Evolutionary conservation across 2,797 vertebrate species (phyloP).

Genomic region (Acrocephalus scirpaceus): DNA sequence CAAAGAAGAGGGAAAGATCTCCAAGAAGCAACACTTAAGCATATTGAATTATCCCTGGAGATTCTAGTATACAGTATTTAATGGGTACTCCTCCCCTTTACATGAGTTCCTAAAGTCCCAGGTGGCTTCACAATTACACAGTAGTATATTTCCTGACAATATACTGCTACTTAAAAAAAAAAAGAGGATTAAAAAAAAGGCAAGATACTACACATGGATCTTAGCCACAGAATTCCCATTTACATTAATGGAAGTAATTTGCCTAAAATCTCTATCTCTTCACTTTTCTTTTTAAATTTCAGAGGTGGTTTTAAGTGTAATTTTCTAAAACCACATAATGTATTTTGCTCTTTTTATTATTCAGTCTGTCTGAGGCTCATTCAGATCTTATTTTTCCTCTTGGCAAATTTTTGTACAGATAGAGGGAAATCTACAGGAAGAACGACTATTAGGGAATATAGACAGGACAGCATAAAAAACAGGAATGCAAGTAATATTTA

Average conservation of each 20-base stretch:
- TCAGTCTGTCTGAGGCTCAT: neutral
- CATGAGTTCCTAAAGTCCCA: neutral
- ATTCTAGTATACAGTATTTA: neutral
- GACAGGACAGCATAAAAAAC: neutral
- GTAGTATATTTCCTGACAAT: neutral
- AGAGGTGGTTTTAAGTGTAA: constrained; percentile 13
- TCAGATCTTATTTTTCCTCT: neutral
- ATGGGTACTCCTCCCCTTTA: neutral
- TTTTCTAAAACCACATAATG: constrained; percentile 39
- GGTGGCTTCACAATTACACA: neutral
- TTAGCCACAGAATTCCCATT: neutral
- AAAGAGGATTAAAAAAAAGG: neutral
- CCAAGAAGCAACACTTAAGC: neutral
- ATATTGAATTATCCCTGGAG: neutral
- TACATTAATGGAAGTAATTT: constrained; percentile 47
- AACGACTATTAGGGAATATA: neutral
- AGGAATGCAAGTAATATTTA: constrained; percentile 10
- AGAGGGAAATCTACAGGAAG: constrained; percentile 1
- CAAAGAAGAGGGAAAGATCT: neutral
- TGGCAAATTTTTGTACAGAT: neutral
- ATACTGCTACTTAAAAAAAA: neutral
- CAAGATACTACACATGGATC: neutral
- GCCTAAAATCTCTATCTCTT: neutral
- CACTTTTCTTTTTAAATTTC: neutral
- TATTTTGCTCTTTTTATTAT: constrained; percentile 20